These are phyloP conservation scores for Leptinotarsa undecemlineata DNA, from an alignment of 1,140 invertebrate genomes.

Conservation along the genomic window DNA sequence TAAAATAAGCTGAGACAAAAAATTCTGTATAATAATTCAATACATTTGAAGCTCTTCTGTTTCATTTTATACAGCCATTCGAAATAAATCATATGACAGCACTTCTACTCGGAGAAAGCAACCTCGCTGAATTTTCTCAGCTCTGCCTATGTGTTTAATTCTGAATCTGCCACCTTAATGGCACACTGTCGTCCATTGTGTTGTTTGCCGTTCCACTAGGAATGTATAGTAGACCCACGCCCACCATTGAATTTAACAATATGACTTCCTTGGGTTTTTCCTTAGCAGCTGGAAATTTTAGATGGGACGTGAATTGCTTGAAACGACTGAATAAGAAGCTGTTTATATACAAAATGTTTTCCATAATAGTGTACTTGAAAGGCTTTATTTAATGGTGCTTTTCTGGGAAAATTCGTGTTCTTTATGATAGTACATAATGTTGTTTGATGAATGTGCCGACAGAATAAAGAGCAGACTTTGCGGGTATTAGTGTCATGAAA, in stretches of 20 bases:
- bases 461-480: too few relatives aligned
- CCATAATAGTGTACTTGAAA: background rate
- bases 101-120: too few relatives aligned
- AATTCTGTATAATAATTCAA: too few relatives aligned
- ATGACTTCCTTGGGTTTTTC: background rate
- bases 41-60: too few relatives aligned
- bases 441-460: background rate
- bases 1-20: too few relatives aligned
- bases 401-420: background rate
- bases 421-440: conserved; percentile 1
- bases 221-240: conserved; percentile 3
- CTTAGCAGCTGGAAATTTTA: background rate
- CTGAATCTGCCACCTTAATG: background rate
- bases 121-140: too few relatives aligned
- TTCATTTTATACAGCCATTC: too few relatives aligned
- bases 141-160: background rate
- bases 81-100: too few relatives aligned
- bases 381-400: background rate
- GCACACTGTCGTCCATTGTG: background rate
- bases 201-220: conserved; percentile 5
- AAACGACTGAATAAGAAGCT: conserved; percentile 1
- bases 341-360: conserved; percentile 1
- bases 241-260: conserved; percentile 8
- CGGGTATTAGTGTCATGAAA: too few relatives aligned
- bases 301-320: background rate